Evolutionary conservation across 2,113 vertebrate species (phyloP).

Genomic region (Lasiurus borealis): DNA sequence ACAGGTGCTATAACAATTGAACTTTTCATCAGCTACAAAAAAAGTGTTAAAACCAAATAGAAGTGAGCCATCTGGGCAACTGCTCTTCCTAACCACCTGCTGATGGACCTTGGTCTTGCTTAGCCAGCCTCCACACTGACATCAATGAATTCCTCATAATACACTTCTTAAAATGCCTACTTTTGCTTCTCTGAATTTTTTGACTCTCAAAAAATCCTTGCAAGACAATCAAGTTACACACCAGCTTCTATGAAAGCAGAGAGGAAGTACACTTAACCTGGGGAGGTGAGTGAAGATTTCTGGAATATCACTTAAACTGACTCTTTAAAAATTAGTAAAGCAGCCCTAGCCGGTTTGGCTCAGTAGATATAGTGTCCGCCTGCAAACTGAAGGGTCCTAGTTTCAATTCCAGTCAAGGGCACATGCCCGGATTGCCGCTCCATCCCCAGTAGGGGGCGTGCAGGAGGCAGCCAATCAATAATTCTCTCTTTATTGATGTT

Average conservation of each 20-base stretch:
- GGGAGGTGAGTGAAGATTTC: not conserved
- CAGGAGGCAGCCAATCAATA: too few species aligned
- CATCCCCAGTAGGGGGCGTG: too few species aligned
- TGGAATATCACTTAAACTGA: not conserved
- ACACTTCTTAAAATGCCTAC: not conserved
- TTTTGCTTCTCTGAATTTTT: not conserved
- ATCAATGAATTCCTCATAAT: not conserved
- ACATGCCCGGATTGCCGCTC: too few species aligned
- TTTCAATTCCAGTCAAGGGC: too few species aligned
- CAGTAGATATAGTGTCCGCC: too few species aligned
- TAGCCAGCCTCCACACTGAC: not conserved
- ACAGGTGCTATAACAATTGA: not conserved
- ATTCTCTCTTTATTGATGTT: too few species aligned
- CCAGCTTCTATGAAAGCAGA: not conserved
- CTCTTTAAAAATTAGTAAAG: not conserved
- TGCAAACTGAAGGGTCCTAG: too few species aligned
- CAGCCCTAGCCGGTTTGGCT: too few species aligned
- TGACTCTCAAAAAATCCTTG: not conserved
- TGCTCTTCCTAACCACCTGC: not conserved
- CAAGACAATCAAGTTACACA: not conserved
- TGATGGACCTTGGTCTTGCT: not conserved
- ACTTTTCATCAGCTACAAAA: not conserved
- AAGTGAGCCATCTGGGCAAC: not conserved
- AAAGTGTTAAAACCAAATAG: slow-evolving; percentile 18
- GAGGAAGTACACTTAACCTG: not conserved